Percentiles rank a stretch among this genome's conserved stretches.
These are phyloP conservation scores for Sinosuthora webbiana DNA, from an alignment of 2,113 vertebrate species.

Conservation along the genomic window DNA sequence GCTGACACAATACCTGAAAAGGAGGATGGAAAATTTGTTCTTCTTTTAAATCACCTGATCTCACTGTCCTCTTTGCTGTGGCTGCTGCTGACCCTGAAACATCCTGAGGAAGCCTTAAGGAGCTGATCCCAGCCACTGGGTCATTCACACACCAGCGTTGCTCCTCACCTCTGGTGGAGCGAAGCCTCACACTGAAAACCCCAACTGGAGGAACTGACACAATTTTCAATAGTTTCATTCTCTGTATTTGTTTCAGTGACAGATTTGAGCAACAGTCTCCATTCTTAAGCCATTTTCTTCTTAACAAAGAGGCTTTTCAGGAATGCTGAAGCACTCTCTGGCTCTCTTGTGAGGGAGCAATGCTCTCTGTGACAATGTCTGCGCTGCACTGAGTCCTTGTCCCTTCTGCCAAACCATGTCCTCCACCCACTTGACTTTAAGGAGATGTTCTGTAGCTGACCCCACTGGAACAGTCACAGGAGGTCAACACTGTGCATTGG, in stretches of 20 bases:
- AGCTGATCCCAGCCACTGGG: neutral
- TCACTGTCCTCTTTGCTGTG: neutral
- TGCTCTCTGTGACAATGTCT: neutral
- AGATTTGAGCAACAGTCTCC: neutral
- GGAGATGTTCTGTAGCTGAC: neutral
- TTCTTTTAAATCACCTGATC: neutral
- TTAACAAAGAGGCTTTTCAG: slow-evolving; percentile 2
- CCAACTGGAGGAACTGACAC: neutral
- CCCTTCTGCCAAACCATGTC: neutral
- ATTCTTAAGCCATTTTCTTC: neutral
- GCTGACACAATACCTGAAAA: neutral
- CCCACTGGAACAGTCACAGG: neutral
- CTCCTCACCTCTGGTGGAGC: slow-evolving; percentile 20
- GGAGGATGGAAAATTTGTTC: neutral
- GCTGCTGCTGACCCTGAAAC: neutral
- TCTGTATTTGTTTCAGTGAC: neutral
- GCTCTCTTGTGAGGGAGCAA: neutral
- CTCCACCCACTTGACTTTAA: neutral
- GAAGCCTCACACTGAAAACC: neutral
- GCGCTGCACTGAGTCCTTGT: neutral
- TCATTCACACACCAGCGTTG: neutral
- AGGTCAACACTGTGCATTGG: neutral
- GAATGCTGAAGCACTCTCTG: neutral
- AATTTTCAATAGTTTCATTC: neutral
- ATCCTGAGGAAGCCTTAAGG: neutral